Conservation (phyloP, 2,113 vertebrate genomes). For the Crotalus tigris region DNA sequence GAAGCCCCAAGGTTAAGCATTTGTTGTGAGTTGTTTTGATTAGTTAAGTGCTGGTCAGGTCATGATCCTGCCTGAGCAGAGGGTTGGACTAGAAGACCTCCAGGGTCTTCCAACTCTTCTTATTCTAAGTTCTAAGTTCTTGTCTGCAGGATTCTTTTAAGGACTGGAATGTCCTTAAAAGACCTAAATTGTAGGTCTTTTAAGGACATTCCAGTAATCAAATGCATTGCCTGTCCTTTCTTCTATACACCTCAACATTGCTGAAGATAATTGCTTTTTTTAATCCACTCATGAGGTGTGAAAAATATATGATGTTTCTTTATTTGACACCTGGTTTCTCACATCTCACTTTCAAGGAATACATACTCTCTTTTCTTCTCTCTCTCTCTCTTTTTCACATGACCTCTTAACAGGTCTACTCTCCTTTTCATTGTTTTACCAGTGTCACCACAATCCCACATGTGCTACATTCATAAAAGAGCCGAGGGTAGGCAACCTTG, state of each 20-base stretch:
- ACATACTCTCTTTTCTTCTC: not conserved
- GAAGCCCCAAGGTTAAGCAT: not conserved
- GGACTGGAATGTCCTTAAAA: no score
- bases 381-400: no score
- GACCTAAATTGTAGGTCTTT: not conserved
- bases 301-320: not conserved
- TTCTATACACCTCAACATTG: not conserved
- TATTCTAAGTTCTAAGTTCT: not conserved
- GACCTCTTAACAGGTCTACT: no score
- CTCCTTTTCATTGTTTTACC: not conserved
- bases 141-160: no score
- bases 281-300: not conserved
- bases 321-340: not conserved
- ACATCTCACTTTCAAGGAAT: not conserved
- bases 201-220: not conserved
- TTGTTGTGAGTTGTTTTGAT: slow-evolving; percentile 24
- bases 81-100: no score
- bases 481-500: no score
- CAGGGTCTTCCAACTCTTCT: no score
- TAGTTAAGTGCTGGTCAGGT: not conserved
- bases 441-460: not conserved
- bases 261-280: not conserved
- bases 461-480: not conserved
- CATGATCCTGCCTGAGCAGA: no score
- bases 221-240: not conserved